These are phyloP conservation scores for Caerostris darwini DNA, from an alignment of 1,140 invertebrate species.

Conservation along the genomic window DNA sequence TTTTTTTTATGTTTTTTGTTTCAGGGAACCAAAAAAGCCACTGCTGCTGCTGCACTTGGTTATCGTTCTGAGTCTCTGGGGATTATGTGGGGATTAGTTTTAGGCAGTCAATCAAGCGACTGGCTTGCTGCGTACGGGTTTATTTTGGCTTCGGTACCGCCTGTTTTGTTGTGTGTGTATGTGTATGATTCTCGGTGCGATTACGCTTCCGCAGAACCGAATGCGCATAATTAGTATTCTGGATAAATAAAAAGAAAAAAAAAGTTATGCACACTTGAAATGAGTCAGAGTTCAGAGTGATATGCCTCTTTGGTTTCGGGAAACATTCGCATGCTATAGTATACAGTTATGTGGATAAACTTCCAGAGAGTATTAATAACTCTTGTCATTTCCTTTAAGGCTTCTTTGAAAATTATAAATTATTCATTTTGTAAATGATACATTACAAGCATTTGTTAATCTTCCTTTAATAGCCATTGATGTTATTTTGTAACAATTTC, in stretches of 20 bases:
- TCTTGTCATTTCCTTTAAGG: no score
- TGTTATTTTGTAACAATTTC: no score
- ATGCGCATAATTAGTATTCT: slow-evolving; percentile 14
- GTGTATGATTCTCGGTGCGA: neutral
- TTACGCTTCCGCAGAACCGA: slow-evolving; percentile 13
- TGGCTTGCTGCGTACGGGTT: slow-evolving; percentile 42
- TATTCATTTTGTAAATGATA: no score
- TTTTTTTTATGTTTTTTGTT: neutral
- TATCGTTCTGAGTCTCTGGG: slow-evolving; percentile 1
- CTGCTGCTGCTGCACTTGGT: neutral
- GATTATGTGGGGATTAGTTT: slow-evolving; percentile 46
- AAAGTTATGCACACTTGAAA: neutral
- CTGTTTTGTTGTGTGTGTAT: neutral
- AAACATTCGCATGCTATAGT: neutral
- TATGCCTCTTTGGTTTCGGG: neutral
- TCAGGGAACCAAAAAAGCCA: neutral
- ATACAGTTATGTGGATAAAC: neutral
- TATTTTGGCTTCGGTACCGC: slow-evolving; percentile 8
- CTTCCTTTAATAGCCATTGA: no score
- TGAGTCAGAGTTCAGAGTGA: slow-evolving; percentile 23
- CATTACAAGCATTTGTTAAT: no score
- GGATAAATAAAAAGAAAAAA: neutral
- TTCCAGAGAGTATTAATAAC: neutral
- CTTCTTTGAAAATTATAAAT: no score
- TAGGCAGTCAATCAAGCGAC: slow-evolving; percentile 51